phyloP scores from a whole-genome alignment of 2,113 vertebrate species.

The Hippocampus comes region DNA sequence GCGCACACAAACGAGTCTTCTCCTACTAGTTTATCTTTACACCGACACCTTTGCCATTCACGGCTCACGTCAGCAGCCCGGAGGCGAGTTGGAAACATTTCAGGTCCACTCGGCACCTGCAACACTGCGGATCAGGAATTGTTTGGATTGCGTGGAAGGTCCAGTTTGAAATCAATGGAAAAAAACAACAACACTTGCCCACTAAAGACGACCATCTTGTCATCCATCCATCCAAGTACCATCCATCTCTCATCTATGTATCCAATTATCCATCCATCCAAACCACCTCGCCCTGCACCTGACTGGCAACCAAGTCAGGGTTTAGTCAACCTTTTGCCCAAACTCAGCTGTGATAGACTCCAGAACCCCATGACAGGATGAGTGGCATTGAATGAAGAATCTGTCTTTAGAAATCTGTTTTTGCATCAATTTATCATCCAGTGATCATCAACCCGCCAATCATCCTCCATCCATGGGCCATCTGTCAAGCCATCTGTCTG shows the following conservation, averaged over 20 bases:
- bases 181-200: too few species aligned
- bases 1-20: neutral
- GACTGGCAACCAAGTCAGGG: too few species aligned
- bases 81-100: conserved; percentile 42
- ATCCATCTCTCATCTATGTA: neutral
- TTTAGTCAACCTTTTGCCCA: too few species aligned
- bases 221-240: conserved; percentile 6
- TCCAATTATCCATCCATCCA: neutral
- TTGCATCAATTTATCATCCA: too few species aligned
- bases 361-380: too few species aligned
- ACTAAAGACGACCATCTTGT: neutral
- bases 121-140: conserved; percentile 20
- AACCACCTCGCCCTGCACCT: too few species aligned
- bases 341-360: too few species aligned
- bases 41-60: conserved; percentile 18
- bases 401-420: too few species aligned
- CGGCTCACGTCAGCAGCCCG: conserved; percentile 12
- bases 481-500: neutral
- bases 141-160: neutral
- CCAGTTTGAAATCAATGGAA: neutral
- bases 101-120: conserved; percentile 47
- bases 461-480: neutral
- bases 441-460: neutral
- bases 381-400: too few species aligned
- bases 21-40: neutral